Evolutionary conservation across 2,113 vertebrate species (phyloP).

Genomic region (Mastomys coucha): DNA sequence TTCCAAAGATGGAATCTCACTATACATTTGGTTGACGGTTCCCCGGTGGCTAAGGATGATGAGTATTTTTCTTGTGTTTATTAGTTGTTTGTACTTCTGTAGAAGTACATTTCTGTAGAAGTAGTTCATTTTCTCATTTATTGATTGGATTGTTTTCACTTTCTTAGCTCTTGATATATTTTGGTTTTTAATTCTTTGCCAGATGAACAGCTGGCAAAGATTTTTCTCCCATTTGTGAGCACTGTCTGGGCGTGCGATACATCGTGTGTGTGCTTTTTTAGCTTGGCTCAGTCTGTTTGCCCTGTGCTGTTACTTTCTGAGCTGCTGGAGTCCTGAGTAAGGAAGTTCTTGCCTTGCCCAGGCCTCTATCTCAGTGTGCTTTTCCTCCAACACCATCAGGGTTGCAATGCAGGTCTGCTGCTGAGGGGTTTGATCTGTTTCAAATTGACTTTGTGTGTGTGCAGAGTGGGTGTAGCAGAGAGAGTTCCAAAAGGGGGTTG

Average conservation of each 20-base stretch:
- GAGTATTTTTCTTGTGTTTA: neutral
- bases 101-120: neutral
- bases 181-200: neutral
- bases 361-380: neutral
- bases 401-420: neutral
- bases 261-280: neutral
- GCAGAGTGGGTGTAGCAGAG: neutral
- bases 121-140: neutral
- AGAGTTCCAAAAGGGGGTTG: neutral
- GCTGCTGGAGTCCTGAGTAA: neutral
- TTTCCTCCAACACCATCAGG: neutral
- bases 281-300: neutral
- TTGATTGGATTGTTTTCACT: neutral
- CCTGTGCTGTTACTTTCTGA: neutral
- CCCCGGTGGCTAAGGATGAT: neutral
- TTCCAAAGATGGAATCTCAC: neutral
- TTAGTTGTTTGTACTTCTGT: neutral
- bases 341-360: neutral
- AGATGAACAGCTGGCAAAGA: neutral
- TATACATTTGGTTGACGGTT: neutral
- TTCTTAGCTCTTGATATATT: neutral
- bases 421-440: neutral
- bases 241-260: neutral
- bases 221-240: neutral
- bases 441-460: neutral